Evolutionary conservation across 2,888 invertebrate genomes (phyloP), one percentile per base, ranked within the genome.

Genomic region (Heliconius aoede): DNA sequence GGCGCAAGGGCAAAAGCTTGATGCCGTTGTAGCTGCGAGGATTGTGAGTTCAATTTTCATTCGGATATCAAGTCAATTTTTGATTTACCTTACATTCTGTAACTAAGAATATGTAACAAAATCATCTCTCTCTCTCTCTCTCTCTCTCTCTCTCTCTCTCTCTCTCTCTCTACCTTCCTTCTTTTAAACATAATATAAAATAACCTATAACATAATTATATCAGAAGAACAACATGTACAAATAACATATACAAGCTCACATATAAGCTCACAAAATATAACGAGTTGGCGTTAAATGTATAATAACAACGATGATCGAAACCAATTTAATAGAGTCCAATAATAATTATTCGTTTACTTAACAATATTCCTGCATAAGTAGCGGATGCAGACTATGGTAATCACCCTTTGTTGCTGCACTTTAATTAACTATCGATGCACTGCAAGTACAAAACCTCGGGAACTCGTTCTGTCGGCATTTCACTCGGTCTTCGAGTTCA

Each of bases 371-470:
- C 55, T 40, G 68, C 69, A 69, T 32, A 55, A 69, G 55, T 55
- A 51, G 51, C 15, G 61, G n/a, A 62, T 55, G 40, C 46, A 28
- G 62, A 51, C 73, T 76, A 76, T 76, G 76, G 68, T 73, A 76
- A 76, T 76, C 62, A 67, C 69, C 75, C 79, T 77, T 76, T 79
- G 77, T 79, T 73, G 71, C 65, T 46, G 72, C 64, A 67, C 67
- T 65, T 77, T 77, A 67, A 79, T 76, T 76, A 77, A 65, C 71
- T 73, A 67, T 67, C 74, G 72, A 79, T 79, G 77, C 77, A 71
- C 60, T 46, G 65, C 15, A 55, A 51, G 30, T 28, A 58, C 46
- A 28, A 62, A 64, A 46, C 51, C 73, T 51, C 62, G 46, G 30
- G 60, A 72, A 61, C 61, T 21, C 13, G 26, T 40, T 40, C 24